Evolutionary conservation across 1,140 invertebrate genomes (phyloP).

Genomic region (Amyelois transitella): DNA sequence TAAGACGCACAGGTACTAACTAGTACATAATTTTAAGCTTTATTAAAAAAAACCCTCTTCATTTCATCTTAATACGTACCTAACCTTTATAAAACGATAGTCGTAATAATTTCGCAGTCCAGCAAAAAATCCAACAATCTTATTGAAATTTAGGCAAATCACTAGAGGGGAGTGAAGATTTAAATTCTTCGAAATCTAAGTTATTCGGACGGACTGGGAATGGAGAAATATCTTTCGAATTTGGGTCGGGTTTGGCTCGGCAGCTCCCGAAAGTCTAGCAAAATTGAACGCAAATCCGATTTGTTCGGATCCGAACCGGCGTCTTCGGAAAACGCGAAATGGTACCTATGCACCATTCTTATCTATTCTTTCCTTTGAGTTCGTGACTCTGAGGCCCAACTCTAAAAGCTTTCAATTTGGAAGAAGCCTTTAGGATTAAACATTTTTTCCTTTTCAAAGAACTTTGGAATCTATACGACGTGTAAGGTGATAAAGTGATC

Average conservation of each 20-base stretch:
- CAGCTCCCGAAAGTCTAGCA: constrained; percentile 54
- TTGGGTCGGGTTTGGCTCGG: constrained; percentile 39
- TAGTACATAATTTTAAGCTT: too few species aligned
- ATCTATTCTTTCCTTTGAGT: constrained; percentile 9
- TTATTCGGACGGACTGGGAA: constrained; percentile 26
- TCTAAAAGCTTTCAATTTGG: neutral
- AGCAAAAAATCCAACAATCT: neutral
- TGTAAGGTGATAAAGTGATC: too few species aligned
- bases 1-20: too few species aligned
- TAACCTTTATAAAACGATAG: too few species aligned
- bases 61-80: too few species aligned
- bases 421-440: neutral
- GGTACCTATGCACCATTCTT: constrained; percentile 26
- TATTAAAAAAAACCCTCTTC: too few species aligned
- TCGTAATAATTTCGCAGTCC: neutral
- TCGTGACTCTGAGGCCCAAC: neutral
- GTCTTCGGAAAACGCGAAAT: constrained; percentile 40
- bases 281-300: constrained; percentile 69
- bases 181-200: constrained; percentile 45
- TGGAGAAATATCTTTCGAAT: constrained; percentile 38
- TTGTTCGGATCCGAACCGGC: constrained; percentile 43
- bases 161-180: constrained; percentile 28
- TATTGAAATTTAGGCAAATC: constrained; percentile 16
- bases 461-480: too few species aligned
- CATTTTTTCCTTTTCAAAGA: too few species aligned